These are phyloP conservation scores for Hydrotaea cyrtoneurina DNA, from an alignment of 2,888 invertebrate species.

Conservation along the genomic window DNA sequence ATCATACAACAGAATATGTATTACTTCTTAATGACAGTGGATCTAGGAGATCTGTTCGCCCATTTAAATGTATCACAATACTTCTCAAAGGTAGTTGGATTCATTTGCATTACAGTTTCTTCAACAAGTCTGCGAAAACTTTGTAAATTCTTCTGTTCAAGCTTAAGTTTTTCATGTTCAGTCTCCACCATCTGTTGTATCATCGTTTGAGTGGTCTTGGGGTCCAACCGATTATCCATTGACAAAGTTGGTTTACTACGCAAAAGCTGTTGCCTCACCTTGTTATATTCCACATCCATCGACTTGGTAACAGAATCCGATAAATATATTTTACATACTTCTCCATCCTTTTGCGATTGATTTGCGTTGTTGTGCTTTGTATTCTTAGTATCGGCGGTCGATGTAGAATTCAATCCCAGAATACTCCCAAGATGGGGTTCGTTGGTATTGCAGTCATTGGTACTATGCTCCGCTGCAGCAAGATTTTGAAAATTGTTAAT, in stretches of 20 bases:
- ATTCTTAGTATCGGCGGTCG: background rate
- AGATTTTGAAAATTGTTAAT: slow-evolving; percentile 74
- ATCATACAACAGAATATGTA: background rate
- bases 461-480: slow-evolving; percentile 25
- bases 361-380: slow-evolving; percentile 46
- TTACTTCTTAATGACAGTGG: background rate
- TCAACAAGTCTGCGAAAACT: slow-evolving; percentile 74
- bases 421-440: slow-evolving; percentile 39
- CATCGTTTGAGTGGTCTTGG: slow-evolving; percentile 38
- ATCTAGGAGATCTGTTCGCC: background rate
- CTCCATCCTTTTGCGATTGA: slow-evolving; percentile 33
- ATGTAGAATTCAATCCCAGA: slow-evolving; percentile 24
- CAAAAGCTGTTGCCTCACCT: slow-evolving; percentile 67
- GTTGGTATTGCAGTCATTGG: background rate
- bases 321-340: slow-evolving; percentile 54
- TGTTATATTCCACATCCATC: slow-evolving; percentile 69
- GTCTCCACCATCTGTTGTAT: slow-evolving; percentile 61
- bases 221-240: slow-evolving; percentile 31
- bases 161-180: slow-evolving; percentile 70
- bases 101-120: slow-evolving; percentile 70
- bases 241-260: slow-evolving; percentile 63
- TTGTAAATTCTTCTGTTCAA: slow-evolving; percentile 71
- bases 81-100: slow-evolving; percentile 71
- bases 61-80: slow-evolving; percentile 66
- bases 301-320: slow-evolving; percentile 64